phyloP scores from a whole-genome alignment of 2,888 invertebrate species.

The Globia sparganii region DNA sequence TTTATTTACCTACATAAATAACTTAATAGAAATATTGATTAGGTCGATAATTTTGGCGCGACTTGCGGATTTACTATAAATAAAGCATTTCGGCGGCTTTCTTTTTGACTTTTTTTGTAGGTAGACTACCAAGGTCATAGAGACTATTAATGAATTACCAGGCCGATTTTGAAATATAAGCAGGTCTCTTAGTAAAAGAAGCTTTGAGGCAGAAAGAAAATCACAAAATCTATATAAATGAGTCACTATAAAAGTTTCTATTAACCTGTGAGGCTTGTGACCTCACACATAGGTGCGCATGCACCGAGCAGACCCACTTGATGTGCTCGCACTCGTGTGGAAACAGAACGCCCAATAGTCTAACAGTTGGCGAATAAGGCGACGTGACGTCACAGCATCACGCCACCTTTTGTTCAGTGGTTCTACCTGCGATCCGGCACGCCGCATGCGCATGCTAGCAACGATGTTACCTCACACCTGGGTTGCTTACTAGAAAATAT shows the following conservation, averaged over 20 bases:
- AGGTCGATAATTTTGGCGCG: slow-evolving; percentile 28
- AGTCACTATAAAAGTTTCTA: slow-evolving; percentile 56
- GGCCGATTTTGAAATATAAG: not conserved
- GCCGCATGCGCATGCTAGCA: slow-evolving; percentile 72
- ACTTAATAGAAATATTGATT: slow-evolving; percentile 47
- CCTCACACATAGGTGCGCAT: slow-evolving; percentile 67
- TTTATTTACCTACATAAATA: slow-evolving; percentile 58
- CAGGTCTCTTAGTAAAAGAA: slow-evolving; percentile 5
- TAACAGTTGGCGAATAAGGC: slow-evolving; percentile 84
- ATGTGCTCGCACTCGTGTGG: slow-evolving; percentile 68
- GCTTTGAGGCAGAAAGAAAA: slow-evolving; percentile 15
- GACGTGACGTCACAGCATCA: slow-evolving; percentile 89
- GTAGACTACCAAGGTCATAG: slow-evolving; percentile 1
- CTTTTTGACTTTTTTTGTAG: not conserved
- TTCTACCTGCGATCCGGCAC: slow-evolving; percentile 84
- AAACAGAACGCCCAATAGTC: slow-evolving; percentile 79
- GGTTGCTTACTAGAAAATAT: slow-evolving; percentile 48
- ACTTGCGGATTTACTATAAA: slow-evolving; percentile 39
- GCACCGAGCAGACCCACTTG: slow-evolving; percentile 62
- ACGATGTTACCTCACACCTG: slow-evolving; percentile 59
- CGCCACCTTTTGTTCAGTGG: slow-evolving; percentile 90
- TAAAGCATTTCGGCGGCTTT: slow-evolving; percentile 9
- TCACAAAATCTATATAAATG: slow-evolving; percentile 42
- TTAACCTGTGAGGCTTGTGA: slow-evolving; percentile 58
- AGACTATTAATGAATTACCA: slow-evolving; percentile 10